phyloP scores from a whole-genome alignment of 2,113 vertebrate species.

The Xiphophorus hellerii region DNA sequence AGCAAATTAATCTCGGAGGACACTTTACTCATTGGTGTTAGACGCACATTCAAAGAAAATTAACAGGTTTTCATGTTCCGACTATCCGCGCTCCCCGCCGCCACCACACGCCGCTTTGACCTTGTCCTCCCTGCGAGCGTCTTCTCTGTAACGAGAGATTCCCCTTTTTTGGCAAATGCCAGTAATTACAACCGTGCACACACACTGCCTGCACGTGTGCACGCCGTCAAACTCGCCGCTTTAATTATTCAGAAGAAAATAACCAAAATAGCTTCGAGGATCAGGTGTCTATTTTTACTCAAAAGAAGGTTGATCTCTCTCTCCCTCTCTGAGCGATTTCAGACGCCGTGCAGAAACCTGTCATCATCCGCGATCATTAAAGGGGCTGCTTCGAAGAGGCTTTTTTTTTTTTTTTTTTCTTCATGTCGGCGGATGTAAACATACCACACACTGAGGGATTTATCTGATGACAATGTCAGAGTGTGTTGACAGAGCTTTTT shows the following conservation, averaged over 20 bases:
- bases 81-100: neutral
- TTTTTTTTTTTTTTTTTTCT: conserved; percentile 28
- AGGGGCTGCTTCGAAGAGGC: conserved; percentile 14
- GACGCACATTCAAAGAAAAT: conserved; percentile 8
- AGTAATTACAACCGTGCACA: conserved; percentile 54
- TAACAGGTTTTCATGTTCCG: conserved; percentile 11
- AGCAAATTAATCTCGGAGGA: neutral
- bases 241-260: conserved; percentile 53
- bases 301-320: conserved; percentile 42
- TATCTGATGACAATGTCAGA: conserved; percentile 46
- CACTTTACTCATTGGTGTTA: neutral
- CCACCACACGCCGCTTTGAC: conserved; percentile 50
- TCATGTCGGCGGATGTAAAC: conserved; percentile 58
- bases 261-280: conserved; percentile 49
- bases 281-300: conserved; percentile 61
- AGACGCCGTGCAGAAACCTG: conserved; percentile 43
- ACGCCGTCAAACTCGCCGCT: conserved; percentile 18
- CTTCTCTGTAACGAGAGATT: conserved; percentile 58
- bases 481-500: conserved; percentile 58
- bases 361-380: conserved; percentile 54
- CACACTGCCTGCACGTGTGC: neutral
- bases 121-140: conserved; percentile 54
- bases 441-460: conserved; percentile 42
- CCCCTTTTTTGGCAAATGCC: conserved; percentile 43
- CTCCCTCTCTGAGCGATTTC: conserved; percentile 30